These are phyloP conservation scores for Hermatobates lingyangjiaoensis DNA, from an alignment of 1,140 invertebrate species.

Conservation along the genomic window DNA sequence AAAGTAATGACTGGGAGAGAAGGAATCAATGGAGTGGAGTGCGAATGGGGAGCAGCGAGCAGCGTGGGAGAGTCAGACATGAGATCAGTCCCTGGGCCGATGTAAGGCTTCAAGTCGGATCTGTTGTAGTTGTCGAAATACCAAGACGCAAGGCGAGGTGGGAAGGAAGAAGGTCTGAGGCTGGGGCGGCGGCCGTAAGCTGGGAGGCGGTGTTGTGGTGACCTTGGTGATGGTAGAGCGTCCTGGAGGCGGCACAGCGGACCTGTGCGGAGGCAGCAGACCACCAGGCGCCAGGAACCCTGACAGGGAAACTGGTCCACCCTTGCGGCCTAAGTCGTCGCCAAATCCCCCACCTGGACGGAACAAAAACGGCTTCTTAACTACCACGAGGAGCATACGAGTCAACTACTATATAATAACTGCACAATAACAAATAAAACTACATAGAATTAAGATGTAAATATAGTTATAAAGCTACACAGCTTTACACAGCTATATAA, in stretches of 20 bases:
- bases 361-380: too few relatives aligned
- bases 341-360: conserved; percentile 1
- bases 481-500: too few relatives aligned
- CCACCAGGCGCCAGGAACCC: conserved; percentile 36
- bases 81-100: conserved; percentile 27
- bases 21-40: too few relatives aligned
- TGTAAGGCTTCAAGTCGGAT: conserved; percentile 41
- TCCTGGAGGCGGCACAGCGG: conserved; percentile 20
- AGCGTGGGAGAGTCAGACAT: not conserved
- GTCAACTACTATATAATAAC: too few relatives aligned
- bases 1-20: too few relatives aligned
- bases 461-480: too few relatives aligned
- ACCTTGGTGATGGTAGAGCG: conserved; percentile 38
- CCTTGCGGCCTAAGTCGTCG: too few relatives aligned
- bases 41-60: too few relatives aligned
- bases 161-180: conserved; percentile 1
- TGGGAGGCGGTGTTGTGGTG: conserved; percentile 17
- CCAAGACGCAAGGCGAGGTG: conserved; percentile 43
- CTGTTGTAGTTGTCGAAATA: conserved; percentile 62
- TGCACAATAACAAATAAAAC: too few relatives aligned
- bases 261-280: conserved; percentile 23
- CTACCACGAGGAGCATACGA: too few relatives aligned
- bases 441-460: too few relatives aligned
- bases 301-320: conserved; percentile 26
- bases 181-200: conserved; percentile 14